phyloP scores from a whole-genome alignment of 2,113 vertebrate species.

The Gymnobelideus leadbeateri region DNA sequence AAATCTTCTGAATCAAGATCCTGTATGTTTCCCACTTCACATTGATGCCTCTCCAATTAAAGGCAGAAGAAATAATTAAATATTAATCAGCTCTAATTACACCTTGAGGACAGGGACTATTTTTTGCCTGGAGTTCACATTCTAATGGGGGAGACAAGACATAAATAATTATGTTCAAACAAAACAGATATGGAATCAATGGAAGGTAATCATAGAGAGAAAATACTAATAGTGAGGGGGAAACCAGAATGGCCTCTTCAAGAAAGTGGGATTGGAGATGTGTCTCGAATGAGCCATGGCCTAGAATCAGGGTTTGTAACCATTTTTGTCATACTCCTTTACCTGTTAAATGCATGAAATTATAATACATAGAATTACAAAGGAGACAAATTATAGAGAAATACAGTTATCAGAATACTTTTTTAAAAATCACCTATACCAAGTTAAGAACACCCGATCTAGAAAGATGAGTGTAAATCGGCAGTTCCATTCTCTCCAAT shows the following conservation, averaged over 20 bases:
- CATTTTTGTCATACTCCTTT: neutral
- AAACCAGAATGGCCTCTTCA: neutral
- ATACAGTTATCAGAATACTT: neutral
- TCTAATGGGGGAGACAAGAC: neutral
- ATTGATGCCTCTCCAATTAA: neutral
- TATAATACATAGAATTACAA: neutral
- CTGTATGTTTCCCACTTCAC: neutral
- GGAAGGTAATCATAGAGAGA: neutral
- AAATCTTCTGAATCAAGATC: neutral
- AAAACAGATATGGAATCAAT: neutral
- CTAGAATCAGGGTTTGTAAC: neutral
- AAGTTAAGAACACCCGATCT: neutral
- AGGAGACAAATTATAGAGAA: neutral
- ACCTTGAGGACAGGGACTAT: neutral
- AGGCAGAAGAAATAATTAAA: neutral
- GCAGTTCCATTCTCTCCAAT: slow-evolving; percentile 19
- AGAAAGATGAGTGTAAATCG: slow-evolving; percentile 36
- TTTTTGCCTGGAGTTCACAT: neutral
- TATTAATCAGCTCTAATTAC: neutral
- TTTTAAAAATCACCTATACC: neutral
- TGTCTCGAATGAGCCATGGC: neutral
- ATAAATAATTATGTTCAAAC: neutral
- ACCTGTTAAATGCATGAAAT: neutral
- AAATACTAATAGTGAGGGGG: neutral
- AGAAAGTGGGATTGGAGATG: neutral